These are phyloP conservation scores for Phymorhynchus buccinoides DNA, from an alignment of 1,140 invertebrate genomes.

Conservation along the genomic window DNA sequence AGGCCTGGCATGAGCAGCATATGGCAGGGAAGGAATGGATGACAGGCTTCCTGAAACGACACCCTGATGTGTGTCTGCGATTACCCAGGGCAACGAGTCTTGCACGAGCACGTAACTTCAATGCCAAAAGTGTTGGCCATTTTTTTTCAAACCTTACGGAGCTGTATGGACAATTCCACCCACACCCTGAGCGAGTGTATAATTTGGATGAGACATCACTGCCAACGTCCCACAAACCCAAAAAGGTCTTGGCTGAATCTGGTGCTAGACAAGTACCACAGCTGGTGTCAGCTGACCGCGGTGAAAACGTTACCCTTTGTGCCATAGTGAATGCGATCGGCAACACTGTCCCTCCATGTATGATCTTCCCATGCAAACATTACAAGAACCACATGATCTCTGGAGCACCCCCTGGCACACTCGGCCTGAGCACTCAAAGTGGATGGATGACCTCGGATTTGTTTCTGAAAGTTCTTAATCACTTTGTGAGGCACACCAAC, in stretches of 20 bases:
- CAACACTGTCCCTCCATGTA: neutral
- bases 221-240: neutral
- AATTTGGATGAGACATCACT: slow-evolving; percentile 2
- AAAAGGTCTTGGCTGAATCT: neutral
- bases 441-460: neutral
- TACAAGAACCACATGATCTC: neutral
- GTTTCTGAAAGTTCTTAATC: neutral
- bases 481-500: neutral
- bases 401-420: neutral
- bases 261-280: neutral
- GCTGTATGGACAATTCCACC: neutral
- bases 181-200: neutral
- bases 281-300: neutral
- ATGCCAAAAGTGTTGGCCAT: neutral
- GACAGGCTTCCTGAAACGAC: neutral
- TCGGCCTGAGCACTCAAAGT: too few relatives aligned
- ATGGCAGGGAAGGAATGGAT: neutral
- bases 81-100: neutral
- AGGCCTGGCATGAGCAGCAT: neutral
- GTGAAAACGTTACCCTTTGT: neutral
- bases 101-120: neutral
- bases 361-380: neutral
- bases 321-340: slow-evolving; percentile 8
- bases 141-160: neutral
- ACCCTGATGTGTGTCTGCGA: neutral